Evolutionary conservation across 2,888 invertebrate genomes (phyloP), one percentile per base, ranked within the genome.

Genomic region (Rhagium mordax): DNA sequence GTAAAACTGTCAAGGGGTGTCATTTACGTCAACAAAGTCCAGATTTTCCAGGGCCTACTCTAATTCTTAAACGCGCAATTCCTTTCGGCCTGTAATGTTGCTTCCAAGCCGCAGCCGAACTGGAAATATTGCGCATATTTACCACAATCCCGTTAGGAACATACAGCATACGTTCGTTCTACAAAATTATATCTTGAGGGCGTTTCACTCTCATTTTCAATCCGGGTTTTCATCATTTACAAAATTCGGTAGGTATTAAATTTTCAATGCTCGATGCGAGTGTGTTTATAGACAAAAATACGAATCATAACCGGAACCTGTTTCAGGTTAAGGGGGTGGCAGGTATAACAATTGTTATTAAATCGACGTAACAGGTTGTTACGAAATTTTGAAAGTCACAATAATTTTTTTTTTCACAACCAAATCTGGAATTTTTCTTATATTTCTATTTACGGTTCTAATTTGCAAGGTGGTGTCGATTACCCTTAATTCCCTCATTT

Each of bases 41-140:
- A n/a, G n/a, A n/a, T n/a, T n/a, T n/a, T n/a, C n/a, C n/a, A n/a
- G n/a, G n/a, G n/a, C n/a, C n/a, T n/a, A n/a, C n/a, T n/a, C n/a
- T n/a, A n/a, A n/a, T n/a, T n/a, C n/a, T n/a, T n/a, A n/a, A n/a
- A n/a, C n/a, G n/a, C n/a, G n/a, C 21, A 20, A 21, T 21, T 13
- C 5, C 53, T 13, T 8, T 21, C 20, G 20, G 53, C 21, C 53
- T 21, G 20, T 53, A 53, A 53, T 21, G 53, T 18, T 53, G n/a
- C 13, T 24, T 24, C n/a, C 24, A n/a, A 24, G 55, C 24, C 55
- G 13, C 55, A 5, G 24, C 55, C 55, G 7, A 55, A 55, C 21
- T 55, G 21, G 24, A 24, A 55, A 55, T 55, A 55, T 55, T 55
- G 55, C 55, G 24, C 55, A 55, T 55, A 55, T 55, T 55, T 55